Base-by-base conservation (phyloP, 2,113 vertebrate genomes). In the Pedionomus torquatus region DNA sequence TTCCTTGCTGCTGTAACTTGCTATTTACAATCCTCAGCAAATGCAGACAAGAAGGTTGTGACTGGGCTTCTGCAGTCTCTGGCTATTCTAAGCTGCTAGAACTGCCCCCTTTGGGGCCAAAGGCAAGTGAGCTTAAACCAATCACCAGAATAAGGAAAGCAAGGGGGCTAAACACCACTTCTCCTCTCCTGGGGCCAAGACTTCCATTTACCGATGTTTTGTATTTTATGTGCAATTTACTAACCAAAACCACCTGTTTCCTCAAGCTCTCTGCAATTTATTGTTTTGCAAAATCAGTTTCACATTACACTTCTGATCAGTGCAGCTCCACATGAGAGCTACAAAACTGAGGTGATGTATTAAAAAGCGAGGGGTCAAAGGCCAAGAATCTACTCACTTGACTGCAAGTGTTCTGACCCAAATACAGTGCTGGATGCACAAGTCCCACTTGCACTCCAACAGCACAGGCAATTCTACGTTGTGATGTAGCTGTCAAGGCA, bases 271-370 rank as follows among this genome's bases (percentile, higher is more conserved):
- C 83, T 91, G 84, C 94, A 95, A 95, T 95, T 97, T 95, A 96
- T 96, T 95, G 96, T 96, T 96, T 85, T 95, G 94, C 89, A 97
- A 97, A 97, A 92, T 95, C 96, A 96, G 97, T 96, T 96, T 97
- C 94, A 72, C 91, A 87, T 97, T 97, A 95, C 96, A 87, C 58
- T 92, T 85, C 91, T 85, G 92, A 95, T 93, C 89, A 69, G 91
- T 7, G 80, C 77, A 87, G 97, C 83, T 97, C 81, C 91, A 92
- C 81, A 89, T 9, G 70, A 95, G 91, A 91, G 89, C 83, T 58
- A 33, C 83, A 91, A 87, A 95, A 76, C 63, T 30, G 75, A 93
- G 91, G 69, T 92, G 87, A 92, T 41, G 77, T 37, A 95, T 91
- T 87, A 82, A 93, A 94, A 95, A 90, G 61, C 17, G 1, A 41